These are phyloP conservation scores for Eleutherodactylus coqui DNA, from an alignment of 2,797 vertebrate genomes.

Conservation along the genomic window DNA sequence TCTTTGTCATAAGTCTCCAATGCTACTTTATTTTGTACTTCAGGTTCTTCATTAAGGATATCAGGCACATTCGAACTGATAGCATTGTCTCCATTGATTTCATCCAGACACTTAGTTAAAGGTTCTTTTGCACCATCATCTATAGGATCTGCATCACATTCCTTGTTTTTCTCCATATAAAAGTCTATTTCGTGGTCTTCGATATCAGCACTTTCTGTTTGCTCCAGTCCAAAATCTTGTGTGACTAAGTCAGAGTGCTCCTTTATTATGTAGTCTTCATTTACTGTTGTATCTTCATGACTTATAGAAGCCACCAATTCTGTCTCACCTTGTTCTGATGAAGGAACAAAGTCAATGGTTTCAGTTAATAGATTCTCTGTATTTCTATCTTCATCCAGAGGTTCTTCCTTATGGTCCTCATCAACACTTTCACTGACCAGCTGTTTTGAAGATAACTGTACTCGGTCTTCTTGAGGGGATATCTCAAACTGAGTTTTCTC, in stretches of 20 bases:
- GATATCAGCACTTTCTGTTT: too few species aligned
- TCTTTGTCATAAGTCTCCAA: constrained; percentile 13
- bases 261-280: neutral
- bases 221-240: neutral
- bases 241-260: neutral
- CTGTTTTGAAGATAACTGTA: neutral
- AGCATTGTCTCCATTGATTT: neutral
- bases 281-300: neutral
- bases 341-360: fast-evolving
- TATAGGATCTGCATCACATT: neutral
- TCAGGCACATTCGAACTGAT: neutral
- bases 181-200: neutral
- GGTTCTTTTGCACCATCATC: neutral
- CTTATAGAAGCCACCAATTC: neutral
- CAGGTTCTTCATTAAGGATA: neutral
- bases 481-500: constrained; percentile 71
- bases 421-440: neutral
- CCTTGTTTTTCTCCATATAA: fast-evolving
- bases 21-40: neutral
- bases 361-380: neutral
- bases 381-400: neutral
- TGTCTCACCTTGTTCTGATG: fast-evolving
- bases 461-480: constrained; percentile 61
- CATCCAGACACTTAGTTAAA: too few species aligned
- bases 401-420: neutral